Evolutionary conservation across 1,140 invertebrate species (phyloP).

Genomic region (Trachelipus rathkii): DNA sequence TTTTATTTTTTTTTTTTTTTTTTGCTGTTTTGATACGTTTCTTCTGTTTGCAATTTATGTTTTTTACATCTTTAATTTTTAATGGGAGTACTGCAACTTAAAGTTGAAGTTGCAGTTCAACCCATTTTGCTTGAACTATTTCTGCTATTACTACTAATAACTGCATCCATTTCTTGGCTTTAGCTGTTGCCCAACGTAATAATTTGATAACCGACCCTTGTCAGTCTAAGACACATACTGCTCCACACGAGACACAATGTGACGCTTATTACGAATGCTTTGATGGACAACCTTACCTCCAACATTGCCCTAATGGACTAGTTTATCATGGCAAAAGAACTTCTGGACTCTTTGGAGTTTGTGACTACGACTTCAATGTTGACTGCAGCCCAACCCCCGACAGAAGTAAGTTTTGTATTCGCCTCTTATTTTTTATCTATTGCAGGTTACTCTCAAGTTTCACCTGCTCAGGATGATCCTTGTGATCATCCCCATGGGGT

Average conservation of each 20-base stretch:
- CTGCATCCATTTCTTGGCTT: constrained; percentile 5
- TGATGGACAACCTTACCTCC: constrained; percentile 48
- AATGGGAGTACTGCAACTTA: no score
- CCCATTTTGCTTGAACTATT: no score
- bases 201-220: constrained; percentile 38
- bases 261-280: constrained; percentile 53
- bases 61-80: no score
- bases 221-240: constrained; percentile 44
- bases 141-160: neutral
- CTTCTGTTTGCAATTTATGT: no score
- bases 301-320: constrained; percentile 53
- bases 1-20: no score
- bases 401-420: constrained; percentile 47
- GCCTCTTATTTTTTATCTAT: constrained; percentile 19
- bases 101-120: no score
- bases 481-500: constrained; percentile 71
- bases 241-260: constrained; percentile 51
- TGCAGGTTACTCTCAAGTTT: constrained; percentile 45
- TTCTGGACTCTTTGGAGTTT: constrained; percentile 49
- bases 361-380: constrained; percentile 53
- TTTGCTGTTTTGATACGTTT: no score
- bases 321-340: constrained; percentile 49
- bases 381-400: constrained; percentile 49
- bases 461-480: constrained; percentile 63
- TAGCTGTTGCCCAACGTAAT: neutral